Evolutionary conservation across 2,113 vertebrate species (phyloP).

Genomic region (Prionailurus bengalensis): DNA sequence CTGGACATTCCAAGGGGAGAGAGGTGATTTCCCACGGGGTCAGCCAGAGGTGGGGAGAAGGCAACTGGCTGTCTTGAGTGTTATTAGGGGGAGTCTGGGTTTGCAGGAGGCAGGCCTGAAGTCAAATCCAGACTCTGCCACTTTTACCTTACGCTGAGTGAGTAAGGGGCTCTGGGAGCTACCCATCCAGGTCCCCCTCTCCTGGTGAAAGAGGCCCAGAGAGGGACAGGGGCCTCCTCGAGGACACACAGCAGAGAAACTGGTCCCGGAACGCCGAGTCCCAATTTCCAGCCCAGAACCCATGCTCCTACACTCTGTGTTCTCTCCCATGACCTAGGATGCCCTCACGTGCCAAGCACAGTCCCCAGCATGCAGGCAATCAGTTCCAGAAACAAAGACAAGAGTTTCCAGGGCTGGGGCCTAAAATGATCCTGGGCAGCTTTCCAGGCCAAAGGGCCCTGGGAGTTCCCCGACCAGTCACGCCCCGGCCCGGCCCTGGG

Average conservation of each 20-base stretch:
- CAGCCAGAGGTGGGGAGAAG: background rate
- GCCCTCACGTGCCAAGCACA: fast-evolving
- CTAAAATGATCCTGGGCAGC: background rate
- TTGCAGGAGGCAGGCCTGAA: background rate
- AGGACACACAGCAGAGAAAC: background rate
- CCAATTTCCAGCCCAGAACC: background rate
- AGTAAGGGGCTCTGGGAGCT: background rate
- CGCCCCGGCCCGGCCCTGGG: background rate
- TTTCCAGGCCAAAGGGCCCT: constrained; percentile 47
- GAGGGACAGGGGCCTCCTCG: background rate
- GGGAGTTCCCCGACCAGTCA: background rate
- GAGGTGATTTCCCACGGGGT: fast-evolving
- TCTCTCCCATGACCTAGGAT: background rate
- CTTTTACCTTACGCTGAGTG: background rate
- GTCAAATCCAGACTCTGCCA: background rate
- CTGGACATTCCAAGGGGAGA: background rate
- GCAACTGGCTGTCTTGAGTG: fast-evolving
- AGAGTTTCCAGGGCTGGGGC: background rate
- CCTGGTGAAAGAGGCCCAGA: background rate
- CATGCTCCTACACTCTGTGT: fast-evolving
- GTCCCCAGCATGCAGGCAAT: background rate
- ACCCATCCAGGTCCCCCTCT: background rate
- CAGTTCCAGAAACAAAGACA: background rate
- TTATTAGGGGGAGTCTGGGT: background rate
- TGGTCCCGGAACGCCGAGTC: fast-evolving